Evolutionary conservation across 53 echinoderm and acorn worm genomes (phyloP).

Genomic region (Mesocentrotus franciscanus): DNA sequence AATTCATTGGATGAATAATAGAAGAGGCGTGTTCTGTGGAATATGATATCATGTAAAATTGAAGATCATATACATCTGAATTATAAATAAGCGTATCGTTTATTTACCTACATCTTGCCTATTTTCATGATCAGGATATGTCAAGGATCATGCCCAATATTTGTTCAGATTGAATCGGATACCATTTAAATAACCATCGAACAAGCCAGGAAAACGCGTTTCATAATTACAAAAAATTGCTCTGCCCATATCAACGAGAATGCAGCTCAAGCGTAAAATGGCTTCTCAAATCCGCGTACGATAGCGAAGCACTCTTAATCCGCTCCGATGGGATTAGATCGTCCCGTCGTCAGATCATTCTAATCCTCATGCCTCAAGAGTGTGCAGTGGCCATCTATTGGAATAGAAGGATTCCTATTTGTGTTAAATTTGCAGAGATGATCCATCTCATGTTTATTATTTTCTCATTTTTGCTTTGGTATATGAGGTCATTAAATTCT

Average conservation of each 20-base stretch:
- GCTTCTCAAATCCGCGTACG: background rate
- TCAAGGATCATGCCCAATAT: background rate
- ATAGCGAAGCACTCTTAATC: conserved; percentile 28
- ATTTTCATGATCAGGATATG: background rate
- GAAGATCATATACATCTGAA: no score
- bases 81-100: no score
- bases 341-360: background rate
- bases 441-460: background rate
- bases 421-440: conserved; percentile 38
- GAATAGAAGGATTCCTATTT: background rate
- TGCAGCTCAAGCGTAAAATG: conserved; percentile 31
- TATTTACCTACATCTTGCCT: no score
- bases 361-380: background rate
- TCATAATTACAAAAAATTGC: background rate
- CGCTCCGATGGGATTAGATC: conserved; percentile 34
- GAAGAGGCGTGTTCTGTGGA: no score
- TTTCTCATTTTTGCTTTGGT: background rate
- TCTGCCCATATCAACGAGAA: background rate
- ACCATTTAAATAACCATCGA: background rate
- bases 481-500: background rate
- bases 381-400: background rate
- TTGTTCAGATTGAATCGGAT: background rate
- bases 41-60: no score
- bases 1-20: no score
- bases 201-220: background rate